These are phyloP conservation scores for Malurus cyaneus DNA, from an alignment of 2,113 vertebrate species.

Conservation along the genomic window DNA sequence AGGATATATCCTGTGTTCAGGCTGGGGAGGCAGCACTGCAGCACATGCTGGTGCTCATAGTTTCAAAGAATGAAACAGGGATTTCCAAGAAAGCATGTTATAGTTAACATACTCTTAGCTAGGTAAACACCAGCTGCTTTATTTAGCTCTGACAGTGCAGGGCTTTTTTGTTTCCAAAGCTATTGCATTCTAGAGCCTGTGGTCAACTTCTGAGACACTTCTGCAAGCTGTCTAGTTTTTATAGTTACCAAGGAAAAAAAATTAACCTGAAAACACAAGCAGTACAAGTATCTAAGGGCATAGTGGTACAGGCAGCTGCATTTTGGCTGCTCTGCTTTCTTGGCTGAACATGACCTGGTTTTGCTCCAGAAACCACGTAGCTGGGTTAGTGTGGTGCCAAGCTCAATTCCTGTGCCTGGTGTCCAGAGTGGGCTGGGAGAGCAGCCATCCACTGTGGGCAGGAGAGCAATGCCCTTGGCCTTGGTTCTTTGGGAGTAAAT, in stretches of 20 bases:
- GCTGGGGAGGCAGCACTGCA: not conserved
- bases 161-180: not conserved
- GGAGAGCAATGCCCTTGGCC: not conserved
- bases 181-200: not conserved
- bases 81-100: not conserved
- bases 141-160: not conserved
- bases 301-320: constrained; percentile 1
- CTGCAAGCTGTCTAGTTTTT: not conserved
- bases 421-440: not conserved
- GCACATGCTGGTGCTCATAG: accelerated
- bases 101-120: not conserved
- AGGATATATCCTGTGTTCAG: not conserved
- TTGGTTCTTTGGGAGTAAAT: not conserved
- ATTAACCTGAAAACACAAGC: not conserved
- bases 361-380: constrained; percentile 43
- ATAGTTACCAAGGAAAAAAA: constrained; percentile 1
- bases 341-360: constrained; percentile 2
- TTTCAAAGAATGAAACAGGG: not conserved
- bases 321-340: constrained; percentile 25
- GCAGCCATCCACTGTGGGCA: not conserved
- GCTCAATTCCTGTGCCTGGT: not conserved
- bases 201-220: not conserved
- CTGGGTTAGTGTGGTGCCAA: not conserved
- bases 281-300: not conserved
- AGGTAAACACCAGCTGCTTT: not conserved